Conservation (phyloP, 1,140 invertebrate genomes). For the Drosophila persimilis region DNA sequence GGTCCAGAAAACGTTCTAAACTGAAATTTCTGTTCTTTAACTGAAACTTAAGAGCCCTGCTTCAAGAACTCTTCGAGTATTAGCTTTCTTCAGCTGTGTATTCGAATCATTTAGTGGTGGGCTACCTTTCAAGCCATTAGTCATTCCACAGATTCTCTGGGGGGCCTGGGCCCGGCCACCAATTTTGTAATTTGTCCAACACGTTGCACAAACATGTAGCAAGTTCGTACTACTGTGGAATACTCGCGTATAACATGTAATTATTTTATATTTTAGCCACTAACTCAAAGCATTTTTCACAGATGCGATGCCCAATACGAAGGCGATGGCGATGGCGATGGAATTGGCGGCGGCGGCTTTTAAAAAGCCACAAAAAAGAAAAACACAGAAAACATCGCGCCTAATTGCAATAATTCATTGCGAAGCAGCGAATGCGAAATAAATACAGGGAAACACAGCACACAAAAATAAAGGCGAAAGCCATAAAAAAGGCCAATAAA, state of each 20-base stretch:
- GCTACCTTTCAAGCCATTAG: slow-evolving; percentile 22
- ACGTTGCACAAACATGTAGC: slow-evolving; percentile 41
- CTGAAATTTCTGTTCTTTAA: too few species aligned
- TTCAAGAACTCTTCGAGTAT: too few species aligned
- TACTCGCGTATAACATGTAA: slow-evolving; percentile 46
- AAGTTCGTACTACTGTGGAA: slow-evolving; percentile 30
- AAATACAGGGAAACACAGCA: slow-evolving; percentile 24
- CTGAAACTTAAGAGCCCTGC: too few species aligned
- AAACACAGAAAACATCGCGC: slow-evolving; percentile 34
- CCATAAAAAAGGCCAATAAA: slow-evolving; percentile 75
- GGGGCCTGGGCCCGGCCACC: not conserved
- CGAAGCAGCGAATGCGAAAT: slow-evolving; percentile 40
- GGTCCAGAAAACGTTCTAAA: too few species aligned
- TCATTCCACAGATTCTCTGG: slow-evolving; percentile 28
- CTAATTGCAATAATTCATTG: slow-evolving; percentile 79
- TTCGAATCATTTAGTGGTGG: slow-evolving; percentile 8
- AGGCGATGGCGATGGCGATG: slow-evolving; percentile 42
- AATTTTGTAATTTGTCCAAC: slow-evolving; percentile 27
- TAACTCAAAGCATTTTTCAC: slow-evolving; percentile 67
- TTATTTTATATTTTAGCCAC: slow-evolving; percentile 71
- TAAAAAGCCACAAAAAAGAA: slow-evolving; percentile 75
- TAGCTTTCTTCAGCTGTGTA: slow-evolving; percentile 3
- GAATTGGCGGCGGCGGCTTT: slow-evolving; percentile 49
- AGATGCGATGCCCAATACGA: slow-evolving; percentile 35
- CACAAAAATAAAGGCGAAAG: slow-evolving; percentile 60